A percentile compares a stretch with the other conserved stretches of the same genome.
Evolutionary conservation across 2,888 invertebrate species (phyloP).

Genomic region (Hesperia comma): DNA sequence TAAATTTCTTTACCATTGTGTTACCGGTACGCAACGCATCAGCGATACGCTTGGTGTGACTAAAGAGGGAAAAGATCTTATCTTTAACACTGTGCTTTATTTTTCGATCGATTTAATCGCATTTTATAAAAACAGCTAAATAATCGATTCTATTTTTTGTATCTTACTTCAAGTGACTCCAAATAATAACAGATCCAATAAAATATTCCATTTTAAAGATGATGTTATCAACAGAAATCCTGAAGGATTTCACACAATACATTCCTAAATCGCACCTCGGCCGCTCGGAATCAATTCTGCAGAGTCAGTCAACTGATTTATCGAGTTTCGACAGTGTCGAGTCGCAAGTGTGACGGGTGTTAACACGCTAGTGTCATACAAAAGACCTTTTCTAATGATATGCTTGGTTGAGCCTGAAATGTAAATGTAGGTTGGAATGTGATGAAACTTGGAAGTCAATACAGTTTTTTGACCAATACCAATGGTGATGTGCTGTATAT

Average conservation of each 20-base stretch:
- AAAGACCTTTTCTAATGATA: conserved; percentile 27
- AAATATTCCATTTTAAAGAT: conserved; percentile 10
- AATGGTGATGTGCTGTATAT: too few species aligned
- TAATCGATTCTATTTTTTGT: too few species aligned
- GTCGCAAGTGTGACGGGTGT: conserved; percentile 34
- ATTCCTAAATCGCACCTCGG: conserved; percentile 42
- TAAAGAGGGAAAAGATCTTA: too few species aligned
- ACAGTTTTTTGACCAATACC: conserved; percentile 1
- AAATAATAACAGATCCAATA: background rate
- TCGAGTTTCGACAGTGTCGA: conserved; percentile 46
- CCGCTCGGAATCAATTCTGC: conserved; percentile 47
- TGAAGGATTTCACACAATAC: conserved; percentile 42
- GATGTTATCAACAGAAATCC: conserved; percentile 37
- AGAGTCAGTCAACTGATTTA: conserved; percentile 47
- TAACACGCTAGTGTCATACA: conserved; percentile 26
- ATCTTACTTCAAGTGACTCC: background rate
- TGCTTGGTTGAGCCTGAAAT: conserved; percentile 19
- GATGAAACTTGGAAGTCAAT: background rate
- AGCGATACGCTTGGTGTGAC: too few species aligned
- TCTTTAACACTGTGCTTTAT: too few species aligned
- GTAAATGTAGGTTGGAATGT: background rate
- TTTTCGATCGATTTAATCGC: too few species aligned
- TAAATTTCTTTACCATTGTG: too few species aligned
- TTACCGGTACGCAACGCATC: too few species aligned
- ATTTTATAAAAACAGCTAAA: too few species aligned